Evolutionary conservation across 1,140 invertebrate species (phyloP).

Genomic region (Camponotus floridanus): DNA sequence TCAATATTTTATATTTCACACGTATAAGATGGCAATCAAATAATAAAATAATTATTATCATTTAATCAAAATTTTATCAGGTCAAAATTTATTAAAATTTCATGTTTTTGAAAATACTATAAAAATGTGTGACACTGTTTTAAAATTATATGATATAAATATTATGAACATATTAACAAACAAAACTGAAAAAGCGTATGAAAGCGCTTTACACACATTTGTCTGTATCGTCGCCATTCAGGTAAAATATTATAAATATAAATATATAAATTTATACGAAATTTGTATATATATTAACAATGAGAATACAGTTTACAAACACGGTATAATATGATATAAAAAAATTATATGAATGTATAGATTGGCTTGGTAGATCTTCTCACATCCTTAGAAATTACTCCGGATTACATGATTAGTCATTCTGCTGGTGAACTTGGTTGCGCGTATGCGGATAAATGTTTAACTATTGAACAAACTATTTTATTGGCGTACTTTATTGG

Average conservation of each 20-base stretch:
- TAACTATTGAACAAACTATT: slow-evolving; percentile 93
- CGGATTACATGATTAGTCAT: slow-evolving; percentile 93
- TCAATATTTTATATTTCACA: slow-evolving; percentile 27
- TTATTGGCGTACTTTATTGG: slow-evolving; percentile 94
- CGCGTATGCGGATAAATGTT: slow-evolving; percentile 93
- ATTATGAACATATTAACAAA: neutral
- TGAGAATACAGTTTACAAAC: no score
- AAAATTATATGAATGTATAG: slow-evolving; percentile 78
- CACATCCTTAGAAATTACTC: slow-evolving; percentile 87
- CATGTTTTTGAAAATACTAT: slow-evolving; percentile 88
- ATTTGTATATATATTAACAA: no score
- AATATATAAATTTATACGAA: no score
- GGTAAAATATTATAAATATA: slow-evolving; percentile 81
- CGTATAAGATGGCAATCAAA: slow-evolving; percentile 69
- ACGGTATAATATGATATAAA: no score
- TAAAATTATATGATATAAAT: slow-evolving; percentile 91
- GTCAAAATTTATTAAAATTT: slow-evolving; percentile 18
- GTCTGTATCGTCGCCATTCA: neutral
- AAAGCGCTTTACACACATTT: neutral
- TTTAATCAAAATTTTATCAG: neutral
- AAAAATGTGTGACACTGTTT: slow-evolving; percentile 91
- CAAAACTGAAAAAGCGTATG: neutral
- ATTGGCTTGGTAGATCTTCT: slow-evolving; percentile 93
- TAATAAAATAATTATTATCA: neutral
- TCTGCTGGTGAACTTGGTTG: slow-evolving; percentile 93